Conservation (phyloP, 2,888 invertebrate genomes). For the Pachymerium ferrugineum region DNA sequence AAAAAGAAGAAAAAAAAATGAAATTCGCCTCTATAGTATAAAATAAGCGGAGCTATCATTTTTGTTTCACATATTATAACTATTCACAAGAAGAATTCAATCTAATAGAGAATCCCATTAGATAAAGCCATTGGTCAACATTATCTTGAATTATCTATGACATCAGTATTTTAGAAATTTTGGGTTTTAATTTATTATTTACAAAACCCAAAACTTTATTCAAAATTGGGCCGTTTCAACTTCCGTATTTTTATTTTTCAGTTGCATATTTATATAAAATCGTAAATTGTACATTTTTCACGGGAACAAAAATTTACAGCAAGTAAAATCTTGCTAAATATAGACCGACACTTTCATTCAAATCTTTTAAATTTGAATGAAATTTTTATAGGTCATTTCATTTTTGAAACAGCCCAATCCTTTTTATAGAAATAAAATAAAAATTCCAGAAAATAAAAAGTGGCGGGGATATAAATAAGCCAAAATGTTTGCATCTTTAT, state of each 20-base stretch:
- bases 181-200: neutral
- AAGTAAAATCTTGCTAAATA: slow-evolving; percentile 8
- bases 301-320: neutral
- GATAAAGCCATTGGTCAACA: neutral
- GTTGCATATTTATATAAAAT: slow-evolving; percentile 4
- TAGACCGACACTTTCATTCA: neutral
- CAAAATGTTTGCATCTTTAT: no score
- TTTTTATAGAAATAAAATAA: neutral
- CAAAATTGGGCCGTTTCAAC: slow-evolving; percentile 7
- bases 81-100: no score
- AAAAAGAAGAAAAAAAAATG: no score
- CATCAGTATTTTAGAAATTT: neutral
- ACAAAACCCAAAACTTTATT: no score
- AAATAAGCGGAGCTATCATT: no score
- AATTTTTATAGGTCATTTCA: no score
- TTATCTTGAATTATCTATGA: neutral
- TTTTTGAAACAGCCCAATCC: slow-evolving; percentile 8
- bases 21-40: no score
- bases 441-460: neutral
- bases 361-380: neutral
- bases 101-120: neutral
- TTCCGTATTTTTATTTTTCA: no score
- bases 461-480: no score
- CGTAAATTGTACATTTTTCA: neutral
- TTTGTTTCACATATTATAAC: no score